phyloP scores from a whole-genome alignment of 2,113 vertebrate genomes.

The Embiotoca jacksoni region DNA sequence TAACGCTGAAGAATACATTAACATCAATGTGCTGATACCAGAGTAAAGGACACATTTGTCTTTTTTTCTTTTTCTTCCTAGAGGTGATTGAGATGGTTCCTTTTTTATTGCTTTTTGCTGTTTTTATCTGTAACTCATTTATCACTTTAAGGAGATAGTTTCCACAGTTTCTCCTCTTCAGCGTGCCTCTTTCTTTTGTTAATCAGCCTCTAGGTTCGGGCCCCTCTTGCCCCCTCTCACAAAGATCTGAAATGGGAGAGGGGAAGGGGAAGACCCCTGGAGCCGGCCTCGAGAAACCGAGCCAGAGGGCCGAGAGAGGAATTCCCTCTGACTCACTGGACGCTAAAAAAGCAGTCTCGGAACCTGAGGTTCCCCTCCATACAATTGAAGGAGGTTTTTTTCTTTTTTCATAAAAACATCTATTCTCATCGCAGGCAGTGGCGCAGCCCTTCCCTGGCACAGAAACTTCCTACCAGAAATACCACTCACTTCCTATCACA shows the following conservation, averaged over 20 bases:
- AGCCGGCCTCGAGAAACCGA: constrained; percentile 48
- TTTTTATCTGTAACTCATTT: constrained; percentile 10
- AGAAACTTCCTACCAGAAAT: constrained; percentile 58
- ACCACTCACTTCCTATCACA: constrained; percentile 41
- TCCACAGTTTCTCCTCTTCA: neutral
- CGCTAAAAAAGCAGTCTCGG: constrained; percentile 49
- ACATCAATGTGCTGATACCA: constrained; percentile 19
- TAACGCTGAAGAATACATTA: constrained; percentile 60
- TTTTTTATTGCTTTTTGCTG: constrained; percentile 1
- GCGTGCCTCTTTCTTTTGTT: constrained; percentile 2
- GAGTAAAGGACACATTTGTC: constrained; percentile 41
- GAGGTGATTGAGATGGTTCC: neutral
- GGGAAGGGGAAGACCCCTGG: constrained; percentile 55
- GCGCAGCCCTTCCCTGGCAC: constrained; percentile 45
- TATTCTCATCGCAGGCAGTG: constrained; percentile 62
- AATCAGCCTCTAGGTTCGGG: constrained; percentile 4
- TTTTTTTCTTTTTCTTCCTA: neutral
- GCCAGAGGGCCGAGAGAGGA: constrained; percentile 68
- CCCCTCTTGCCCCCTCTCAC: neutral
- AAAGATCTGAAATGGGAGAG: constrained; percentile 30
- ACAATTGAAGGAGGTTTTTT: constrained; percentile 54
- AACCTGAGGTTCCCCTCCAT: constrained; percentile 61
- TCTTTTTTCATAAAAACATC: neutral
- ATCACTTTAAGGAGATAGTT: neutral
- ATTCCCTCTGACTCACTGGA: constrained; percentile 79